These are phyloP conservation scores for Archivesica marissinica DNA, from an alignment of 1,140 invertebrate species.

Conservation along the genomic window DNA sequence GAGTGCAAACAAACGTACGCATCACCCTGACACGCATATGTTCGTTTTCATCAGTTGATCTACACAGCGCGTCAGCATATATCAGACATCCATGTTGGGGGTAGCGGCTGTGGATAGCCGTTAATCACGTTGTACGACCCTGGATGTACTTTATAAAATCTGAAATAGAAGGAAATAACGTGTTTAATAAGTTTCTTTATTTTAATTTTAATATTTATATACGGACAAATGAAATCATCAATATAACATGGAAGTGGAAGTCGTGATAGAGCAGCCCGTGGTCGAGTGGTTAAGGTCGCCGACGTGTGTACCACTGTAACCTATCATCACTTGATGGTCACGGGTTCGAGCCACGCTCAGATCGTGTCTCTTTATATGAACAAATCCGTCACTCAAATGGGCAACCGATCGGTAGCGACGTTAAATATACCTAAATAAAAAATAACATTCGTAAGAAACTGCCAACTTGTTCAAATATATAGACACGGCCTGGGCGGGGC, in stretches of 20 bases:
- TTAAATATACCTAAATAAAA: too few species aligned
- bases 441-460: too few species aligned
- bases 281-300: not conserved
- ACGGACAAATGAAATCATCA: not conserved
- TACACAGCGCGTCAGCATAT: conserved; percentile 24
- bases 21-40: not conserved
- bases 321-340: too few species aligned
- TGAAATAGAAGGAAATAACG: conserved; percentile 24
- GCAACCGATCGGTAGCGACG: too few species aligned
- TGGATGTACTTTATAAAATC: conserved; percentile 51
- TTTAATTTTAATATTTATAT: not conserved
- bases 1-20: not conserved
- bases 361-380: too few species aligned
- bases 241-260: not conserved
- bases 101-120: conserved; percentile 49
- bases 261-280: too few species aligned
- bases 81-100: conserved; percentile 35
- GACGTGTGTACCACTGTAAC: not conserved
- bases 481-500: too few species aligned
- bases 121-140: conserved; percentile 39
- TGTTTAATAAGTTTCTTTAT: not conserved
- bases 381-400: too few species aligned
- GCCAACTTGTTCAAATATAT: too few species aligned
- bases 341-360: too few species aligned
- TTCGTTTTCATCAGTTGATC: not conserved